These are phyloP conservation scores for Hymenochirus boettgeri DNA, from an alignment of 2,113 vertebrate genomes.

Conservation along the genomic window DNA sequence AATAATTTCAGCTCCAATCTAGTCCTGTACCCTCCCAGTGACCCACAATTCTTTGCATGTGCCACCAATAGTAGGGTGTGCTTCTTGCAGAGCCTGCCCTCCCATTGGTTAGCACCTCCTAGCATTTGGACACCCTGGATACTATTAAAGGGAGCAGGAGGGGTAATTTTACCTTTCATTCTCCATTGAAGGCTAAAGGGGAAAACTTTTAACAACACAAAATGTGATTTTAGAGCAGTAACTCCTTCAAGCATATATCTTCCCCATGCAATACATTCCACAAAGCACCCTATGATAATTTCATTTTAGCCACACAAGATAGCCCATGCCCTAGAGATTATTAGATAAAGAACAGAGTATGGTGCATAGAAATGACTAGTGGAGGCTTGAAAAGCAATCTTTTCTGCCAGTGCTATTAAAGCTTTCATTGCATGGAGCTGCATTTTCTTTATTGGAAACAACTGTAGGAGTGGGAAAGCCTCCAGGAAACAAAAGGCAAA, in stretches of 20 bases:
- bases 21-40: too few species aligned
- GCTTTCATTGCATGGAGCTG: conserved; percentile 12
- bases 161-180: too few species aligned
- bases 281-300: neutral
- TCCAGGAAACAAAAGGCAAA: conserved; percentile 1
- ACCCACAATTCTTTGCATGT: too few species aligned
- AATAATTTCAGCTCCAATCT: too few species aligned
- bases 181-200: neutral
- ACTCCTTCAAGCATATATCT: neutral
- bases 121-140: too few species aligned
- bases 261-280: conserved; percentile 1
- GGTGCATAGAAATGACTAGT: neutral
- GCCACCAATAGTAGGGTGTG: too few species aligned
- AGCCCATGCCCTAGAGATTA: conserved; percentile 3
- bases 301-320: neutral
- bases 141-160: too few species aligned
- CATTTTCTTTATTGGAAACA: conserved; percentile 25
- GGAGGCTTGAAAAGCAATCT: conserved; percentile 16
- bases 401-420: neutral
- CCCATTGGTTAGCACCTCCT: too few species aligned
- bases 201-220: too few species aligned
- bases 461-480: conserved; percentile 22
- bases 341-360: conserved; percentile 12
- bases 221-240: neutral
- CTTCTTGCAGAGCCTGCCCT: too few species aligned